These are phyloP conservation scores for Polypterus bichir DNA, from an alignment of 2,113 vertebrate genomes.

Conservation along the genomic window DNA sequence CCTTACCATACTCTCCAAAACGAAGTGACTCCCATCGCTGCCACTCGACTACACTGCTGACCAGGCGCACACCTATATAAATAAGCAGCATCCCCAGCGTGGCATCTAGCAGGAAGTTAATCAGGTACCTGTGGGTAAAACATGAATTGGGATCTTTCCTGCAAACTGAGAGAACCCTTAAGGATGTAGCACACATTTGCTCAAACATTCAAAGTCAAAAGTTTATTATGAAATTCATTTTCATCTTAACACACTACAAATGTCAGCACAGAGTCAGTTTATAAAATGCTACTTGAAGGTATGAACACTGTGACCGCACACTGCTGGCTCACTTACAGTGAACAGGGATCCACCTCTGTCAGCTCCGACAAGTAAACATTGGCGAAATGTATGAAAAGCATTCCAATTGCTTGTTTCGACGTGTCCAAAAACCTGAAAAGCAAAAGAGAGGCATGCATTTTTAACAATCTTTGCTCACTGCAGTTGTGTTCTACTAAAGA, in stretches of 20 bases:
- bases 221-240: too few species aligned
- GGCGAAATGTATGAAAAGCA: slow-evolving; percentile 97
- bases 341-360: slow-evolving; percentile 91
- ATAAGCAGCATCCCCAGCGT: slow-evolving; percentile 93
- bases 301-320: not conserved
- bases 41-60: slow-evolving; percentile 86
- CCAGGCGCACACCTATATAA: slow-evolving; percentile 72
- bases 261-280: too few species aligned
- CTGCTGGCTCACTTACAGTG: slow-evolving; percentile 66
- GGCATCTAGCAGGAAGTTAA: slow-evolving; percentile 93
- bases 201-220: too few species aligned
- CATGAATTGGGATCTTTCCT: not conserved
- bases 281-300: too few species aligned
- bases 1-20: slow-evolving; percentile 92
- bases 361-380: slow-evolving; percentile 94
- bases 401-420: slow-evolving; percentile 97
- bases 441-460: slow-evolving; percentile 11
- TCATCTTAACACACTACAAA: too few species aligned
- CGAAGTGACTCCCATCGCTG: slow-evolving; percentile 90
- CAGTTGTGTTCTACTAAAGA: too few species aligned
- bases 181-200: too few species aligned
- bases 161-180: too few species aligned
- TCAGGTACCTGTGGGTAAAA: slow-evolving; percentile 73
- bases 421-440: slow-evolving; percentile 88
- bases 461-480: too few species aligned